Conservation (phyloP, 2,113 vertebrate genomes). For the Lanius ludovicianus region DNA sequence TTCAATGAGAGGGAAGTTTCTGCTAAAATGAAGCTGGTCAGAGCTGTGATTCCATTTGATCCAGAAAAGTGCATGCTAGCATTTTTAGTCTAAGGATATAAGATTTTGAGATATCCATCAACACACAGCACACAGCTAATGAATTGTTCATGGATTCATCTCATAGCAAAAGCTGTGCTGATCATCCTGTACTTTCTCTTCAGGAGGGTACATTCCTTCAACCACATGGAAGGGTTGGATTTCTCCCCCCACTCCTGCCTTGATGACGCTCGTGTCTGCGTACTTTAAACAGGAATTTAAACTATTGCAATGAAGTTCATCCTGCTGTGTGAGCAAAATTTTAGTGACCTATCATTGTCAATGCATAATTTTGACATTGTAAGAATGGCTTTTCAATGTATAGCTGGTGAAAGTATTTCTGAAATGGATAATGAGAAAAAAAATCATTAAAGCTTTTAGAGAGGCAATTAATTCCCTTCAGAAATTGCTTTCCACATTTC, state of each 20-base stretch:
- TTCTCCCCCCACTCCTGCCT: not conserved
- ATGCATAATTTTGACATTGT: not conserved
- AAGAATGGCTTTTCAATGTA: not conserved
- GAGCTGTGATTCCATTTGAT: not conserved
- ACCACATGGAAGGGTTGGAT: not conserved
- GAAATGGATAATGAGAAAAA: constrained; percentile 13
- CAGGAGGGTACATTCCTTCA: not conserved
- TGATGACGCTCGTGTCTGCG: not conserved
- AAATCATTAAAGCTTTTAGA: constrained; percentile 31
- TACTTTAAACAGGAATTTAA: not conserved
- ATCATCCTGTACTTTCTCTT: not conserved
- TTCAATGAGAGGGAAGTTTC: not conserved
- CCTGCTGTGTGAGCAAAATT: constrained; percentile 4
- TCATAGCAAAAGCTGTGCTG: not conserved
- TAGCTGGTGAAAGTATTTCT: not conserved
- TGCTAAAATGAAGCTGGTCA: not conserved
- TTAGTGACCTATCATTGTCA: not conserved
- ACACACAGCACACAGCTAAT: not conserved
- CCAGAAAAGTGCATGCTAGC: not conserved
- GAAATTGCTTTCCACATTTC: constrained; percentile 9
- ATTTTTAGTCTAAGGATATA: not conserved
- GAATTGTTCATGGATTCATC: not conserved
- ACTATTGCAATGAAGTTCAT: not conserved
- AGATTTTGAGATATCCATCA: not conserved
- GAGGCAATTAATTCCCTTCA: constrained; percentile 38